A percentile compares a stretch with the other conserved stretches of the same genome.
Conservation (phyloP, 2,797 vertebrate genomes). For the Hozukius guyotensis region DNA sequence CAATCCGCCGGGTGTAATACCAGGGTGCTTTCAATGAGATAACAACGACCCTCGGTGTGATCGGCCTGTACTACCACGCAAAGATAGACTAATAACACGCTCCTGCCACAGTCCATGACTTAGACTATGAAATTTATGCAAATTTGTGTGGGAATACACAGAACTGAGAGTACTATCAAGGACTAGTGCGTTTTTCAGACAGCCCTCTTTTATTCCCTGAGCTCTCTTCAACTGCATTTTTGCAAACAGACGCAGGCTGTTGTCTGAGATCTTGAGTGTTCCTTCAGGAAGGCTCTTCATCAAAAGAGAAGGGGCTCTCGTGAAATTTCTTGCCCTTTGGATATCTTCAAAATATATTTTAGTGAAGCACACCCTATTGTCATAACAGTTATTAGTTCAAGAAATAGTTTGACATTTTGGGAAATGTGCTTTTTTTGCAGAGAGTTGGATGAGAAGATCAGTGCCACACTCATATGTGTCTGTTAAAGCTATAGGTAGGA, state of each 20-base stretch:
- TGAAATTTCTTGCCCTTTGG: background rate
- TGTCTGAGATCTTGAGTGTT: slow-evolving; percentile 33
- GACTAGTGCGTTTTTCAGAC: slow-evolving; percentile 60
- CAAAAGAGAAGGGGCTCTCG: background rate
- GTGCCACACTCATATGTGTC: no score
- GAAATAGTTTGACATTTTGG: no score
- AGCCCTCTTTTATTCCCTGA: slow-evolving; percentile 59
- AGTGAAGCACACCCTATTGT: background rate
- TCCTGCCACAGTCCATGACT: slow-evolving; percentile 65
- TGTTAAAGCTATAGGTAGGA: no score
- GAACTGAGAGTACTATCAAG: slow-evolving; percentile 64
- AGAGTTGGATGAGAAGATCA: no score
- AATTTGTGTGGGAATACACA: slow-evolving; percentile 81
- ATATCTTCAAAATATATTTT: background rate
- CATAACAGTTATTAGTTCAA: background rate
- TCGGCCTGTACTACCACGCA: slow-evolving; percentile 63
- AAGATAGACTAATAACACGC: slow-evolving; percentile 73
- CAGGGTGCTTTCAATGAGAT: slow-evolving; percentile 74
- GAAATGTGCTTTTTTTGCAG: no score
- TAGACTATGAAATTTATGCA: slow-evolving; percentile 83
- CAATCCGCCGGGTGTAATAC: slow-evolving; percentile 69
- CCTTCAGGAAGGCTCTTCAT: background rate
- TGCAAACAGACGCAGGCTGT: slow-evolving; percentile 40
- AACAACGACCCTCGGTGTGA: slow-evolving; percentile 75
- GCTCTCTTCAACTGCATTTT: slow-evolving; percentile 63